Conservation (phyloP, 2,113 vertebrate species). For the Thalassoma bifasciatum region DNA sequence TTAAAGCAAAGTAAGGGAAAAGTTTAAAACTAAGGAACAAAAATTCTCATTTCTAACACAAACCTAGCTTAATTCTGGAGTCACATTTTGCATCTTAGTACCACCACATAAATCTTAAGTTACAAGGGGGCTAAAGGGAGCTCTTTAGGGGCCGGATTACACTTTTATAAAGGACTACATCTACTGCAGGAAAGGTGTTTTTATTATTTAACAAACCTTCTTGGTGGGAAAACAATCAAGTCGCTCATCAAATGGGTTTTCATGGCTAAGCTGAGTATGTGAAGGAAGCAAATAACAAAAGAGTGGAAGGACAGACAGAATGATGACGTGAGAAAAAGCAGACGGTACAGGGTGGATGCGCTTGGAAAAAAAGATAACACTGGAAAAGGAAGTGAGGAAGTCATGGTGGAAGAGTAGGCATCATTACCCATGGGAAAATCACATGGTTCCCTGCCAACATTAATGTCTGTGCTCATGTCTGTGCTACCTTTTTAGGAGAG, state of each 20-base stretch:
- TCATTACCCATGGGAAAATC: constrained; percentile 28
- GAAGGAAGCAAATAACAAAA: constrained; percentile 67
- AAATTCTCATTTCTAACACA: constrained; percentile 1
- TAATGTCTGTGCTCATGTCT: not conserved
- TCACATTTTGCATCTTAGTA: constrained; percentile 6
- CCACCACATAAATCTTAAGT: no score
- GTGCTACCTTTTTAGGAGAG: constrained; percentile 96
- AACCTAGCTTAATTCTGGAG: constrained; percentile 7
- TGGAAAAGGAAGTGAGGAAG: constrained; percentile 31
- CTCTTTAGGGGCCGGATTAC: not conserved
- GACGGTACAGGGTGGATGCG: constrained; percentile 1
- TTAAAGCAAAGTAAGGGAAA: not conserved
- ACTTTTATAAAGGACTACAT: constrained; percentile 3
- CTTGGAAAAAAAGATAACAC: constrained; percentile 26
- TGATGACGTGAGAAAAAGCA: constrained; percentile 36
- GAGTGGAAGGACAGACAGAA: constrained; percentile 43
- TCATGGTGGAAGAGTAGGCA: constrained; percentile 27
- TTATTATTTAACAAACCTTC: constrained; percentile 86
- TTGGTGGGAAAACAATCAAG: constrained; percentile 86
- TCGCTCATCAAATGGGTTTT: constrained; percentile 84
- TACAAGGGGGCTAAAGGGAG: no score
- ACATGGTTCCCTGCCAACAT: not conserved
- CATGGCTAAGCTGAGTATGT: constrained; percentile 83
- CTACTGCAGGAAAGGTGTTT: constrained; percentile 22
- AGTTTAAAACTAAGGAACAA: not conserved